Evolutionary conservation across 2,797 vertebrate species (phyloP), one percentile per base, ranked within the genome.

Genomic region (Characodon lateralis): DNA sequence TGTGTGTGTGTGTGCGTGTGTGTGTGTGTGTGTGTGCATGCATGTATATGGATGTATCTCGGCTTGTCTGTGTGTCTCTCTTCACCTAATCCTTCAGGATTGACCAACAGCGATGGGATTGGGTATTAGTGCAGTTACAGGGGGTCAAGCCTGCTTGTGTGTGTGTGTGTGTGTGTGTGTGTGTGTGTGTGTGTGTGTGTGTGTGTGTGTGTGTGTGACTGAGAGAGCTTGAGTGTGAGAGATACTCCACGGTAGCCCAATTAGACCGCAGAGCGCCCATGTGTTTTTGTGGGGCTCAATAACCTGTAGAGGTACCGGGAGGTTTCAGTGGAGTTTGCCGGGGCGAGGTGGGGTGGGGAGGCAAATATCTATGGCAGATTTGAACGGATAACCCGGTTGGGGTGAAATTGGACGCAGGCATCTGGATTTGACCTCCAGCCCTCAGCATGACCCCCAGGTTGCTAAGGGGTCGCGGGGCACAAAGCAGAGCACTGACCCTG

Each of bases 361-460:
- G 87, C 77, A 72, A 85, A 51, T 90, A 92, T 93, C 93, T 87
- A 87, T 85, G 86, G 90, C 89, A 94, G 93, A 95, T 95, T 94
- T 91, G 85, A 84, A 79, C 71, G 59, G 93, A 93, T 93, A 94
- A 94, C 93, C 93, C 84, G 79, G 89, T 94, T 73, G 83, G 93
- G 88, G 92, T 89, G 81, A 95, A 95, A 95, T 95, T 95, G 93
- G 94, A 95, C 88, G 91, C 94, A 95, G 94, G 93, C 95, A 94
- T 94, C 91, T 93, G 92, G 93, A 90, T 94, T 93, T 94, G 94
- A 95, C 95, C 95, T 74, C 87, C 35, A 94, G 93, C 93, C 93
- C 94, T 93, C 78, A 8, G 83, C 14, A 75, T 87, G 91, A 94
- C 94, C 93, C 50, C 87, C n/a, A 63, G 93, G 95, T 95, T 94